Base-by-base conservation (phyloP, 2,797 vertebrate genomes). In the Coregonus suidteri region DNA sequence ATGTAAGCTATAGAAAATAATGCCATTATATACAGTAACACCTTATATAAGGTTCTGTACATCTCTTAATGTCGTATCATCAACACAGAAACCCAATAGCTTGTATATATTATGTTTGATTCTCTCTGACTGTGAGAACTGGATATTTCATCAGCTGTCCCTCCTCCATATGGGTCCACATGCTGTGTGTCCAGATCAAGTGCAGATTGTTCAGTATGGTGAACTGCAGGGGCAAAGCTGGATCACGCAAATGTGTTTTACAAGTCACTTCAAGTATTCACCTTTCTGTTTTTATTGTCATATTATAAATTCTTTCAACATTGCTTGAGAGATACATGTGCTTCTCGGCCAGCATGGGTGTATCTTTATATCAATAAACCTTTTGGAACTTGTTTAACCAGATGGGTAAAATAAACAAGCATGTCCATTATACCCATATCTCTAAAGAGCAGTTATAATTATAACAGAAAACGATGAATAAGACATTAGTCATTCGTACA, bases 381-480 rank as follows among this genome's bases (percentile, higher is more conserved):
- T 13, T 69, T 18, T 51, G 74, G n/a, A 75, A 31, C 7, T 41
- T 51, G 74, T 75, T 75, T 52, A 25, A 52, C n/a, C 34, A 66
- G 62, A 47, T 66, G 71, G 30, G 52, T 73, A 31, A 73, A 53
- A 18, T 34, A 73, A 73, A 73, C 30, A 73, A 70, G 34, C 68
- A 70, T 70, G 68, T n/a, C 37, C 37, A 41, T 41, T 41, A 7
- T 37, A n/a, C 67, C 34, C 67, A n/a, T 67, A 15, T 16, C 14
- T 35, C 9, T 16, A 31, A 15, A 4, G 14, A 5, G 65, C 65
- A 15, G 35, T 35, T 67, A 15, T 5, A 35, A 35, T 67, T 14
- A 1, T 14, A 31, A 67, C 31, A 67, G 30, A 15, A 16, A 67
- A 35, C 30, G 0, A 18, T 35, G 31, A 67, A 34, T 35, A 35